phyloP scores from a whole-genome alignment of 2,797 vertebrate species.

The Sebastes nivosus region DNA sequence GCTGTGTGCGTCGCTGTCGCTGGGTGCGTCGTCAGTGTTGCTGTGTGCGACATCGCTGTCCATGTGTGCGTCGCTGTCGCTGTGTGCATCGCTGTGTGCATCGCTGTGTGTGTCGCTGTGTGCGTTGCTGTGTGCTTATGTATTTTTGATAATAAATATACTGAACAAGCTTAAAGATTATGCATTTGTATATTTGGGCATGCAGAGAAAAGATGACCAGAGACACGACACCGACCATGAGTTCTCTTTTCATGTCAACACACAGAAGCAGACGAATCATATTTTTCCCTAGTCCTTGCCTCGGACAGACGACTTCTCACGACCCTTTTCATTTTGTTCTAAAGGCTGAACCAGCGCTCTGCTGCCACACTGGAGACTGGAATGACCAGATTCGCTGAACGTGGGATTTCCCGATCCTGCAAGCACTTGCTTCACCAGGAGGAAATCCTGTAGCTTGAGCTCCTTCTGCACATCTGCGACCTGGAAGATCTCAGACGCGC shows the following conservation, averaged over 20 bases:
- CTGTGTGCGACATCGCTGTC: no score
- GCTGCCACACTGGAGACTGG: not conserved
- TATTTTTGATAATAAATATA: no score
- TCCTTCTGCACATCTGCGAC: no score
- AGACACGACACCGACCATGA: not conserved
- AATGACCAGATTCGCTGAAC: not conserved
- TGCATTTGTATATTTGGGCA: not conserved
- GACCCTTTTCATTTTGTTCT: not conserved
- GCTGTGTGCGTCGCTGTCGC: no score
- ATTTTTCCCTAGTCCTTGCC: not conserved
- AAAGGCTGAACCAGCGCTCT: not conserved
- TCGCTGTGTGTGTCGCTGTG: fast-evolving
- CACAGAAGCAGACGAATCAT: not conserved
- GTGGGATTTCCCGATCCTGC: not conserved
- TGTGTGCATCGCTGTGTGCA: no score
- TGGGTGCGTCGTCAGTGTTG: no score
- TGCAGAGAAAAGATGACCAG: not conserved
- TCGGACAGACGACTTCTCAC: not conserved
- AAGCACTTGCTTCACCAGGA: no score
- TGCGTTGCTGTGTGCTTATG: no score
- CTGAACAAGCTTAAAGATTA: not conserved
- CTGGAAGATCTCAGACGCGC: no score
- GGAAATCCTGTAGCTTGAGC: no score
- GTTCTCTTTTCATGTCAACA: not conserved
- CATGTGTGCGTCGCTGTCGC: no score